These are phyloP conservation scores for Phyllostomus discolor DNA, from an alignment of 2,113 vertebrate species.

Conservation along the genomic window DNA sequence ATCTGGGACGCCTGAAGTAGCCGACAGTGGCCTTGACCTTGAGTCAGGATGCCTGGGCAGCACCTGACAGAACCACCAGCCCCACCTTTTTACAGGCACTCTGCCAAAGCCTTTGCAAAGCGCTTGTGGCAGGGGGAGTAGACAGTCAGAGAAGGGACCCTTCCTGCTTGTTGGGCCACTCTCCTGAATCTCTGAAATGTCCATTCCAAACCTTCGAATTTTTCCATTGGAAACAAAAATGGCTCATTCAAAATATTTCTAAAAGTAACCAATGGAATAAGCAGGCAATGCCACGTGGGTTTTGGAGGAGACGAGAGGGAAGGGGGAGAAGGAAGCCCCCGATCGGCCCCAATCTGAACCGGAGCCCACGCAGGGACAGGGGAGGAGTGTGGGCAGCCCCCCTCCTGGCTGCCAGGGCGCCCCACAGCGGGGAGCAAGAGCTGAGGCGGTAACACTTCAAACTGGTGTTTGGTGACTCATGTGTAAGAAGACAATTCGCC, in stretches of 20 bases:
- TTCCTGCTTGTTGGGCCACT: background rate
- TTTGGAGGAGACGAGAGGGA: background rate
- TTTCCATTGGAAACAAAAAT: background rate
- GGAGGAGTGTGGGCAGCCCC: rapidly evolving
- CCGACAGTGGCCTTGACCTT: background rate
- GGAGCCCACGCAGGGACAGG: rapidly evolving
- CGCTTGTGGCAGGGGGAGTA: too few relatives aligned
- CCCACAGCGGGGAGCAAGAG: background rate
- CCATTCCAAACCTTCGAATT: background rate
- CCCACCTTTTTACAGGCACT: background rate
- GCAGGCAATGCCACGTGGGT: background rate
- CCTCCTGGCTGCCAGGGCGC: background rate
- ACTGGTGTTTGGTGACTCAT: background rate
- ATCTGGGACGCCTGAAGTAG: background rate
- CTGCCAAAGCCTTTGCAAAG: background rate
- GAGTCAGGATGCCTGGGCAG: background rate
- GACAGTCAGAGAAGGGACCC: too few relatives aligned
- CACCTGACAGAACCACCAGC: background rate
- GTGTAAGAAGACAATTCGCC: background rate
- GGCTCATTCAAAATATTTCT: background rate
- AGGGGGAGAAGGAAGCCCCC: background rate
- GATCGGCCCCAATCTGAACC: background rate
- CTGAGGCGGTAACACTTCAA: background rate
- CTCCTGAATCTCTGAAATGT: background rate
- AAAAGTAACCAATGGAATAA: background rate